Base-by-base conservation (phyloP, 2,888 invertebrate genomes). In the Eupsilia transversa region DNA sequence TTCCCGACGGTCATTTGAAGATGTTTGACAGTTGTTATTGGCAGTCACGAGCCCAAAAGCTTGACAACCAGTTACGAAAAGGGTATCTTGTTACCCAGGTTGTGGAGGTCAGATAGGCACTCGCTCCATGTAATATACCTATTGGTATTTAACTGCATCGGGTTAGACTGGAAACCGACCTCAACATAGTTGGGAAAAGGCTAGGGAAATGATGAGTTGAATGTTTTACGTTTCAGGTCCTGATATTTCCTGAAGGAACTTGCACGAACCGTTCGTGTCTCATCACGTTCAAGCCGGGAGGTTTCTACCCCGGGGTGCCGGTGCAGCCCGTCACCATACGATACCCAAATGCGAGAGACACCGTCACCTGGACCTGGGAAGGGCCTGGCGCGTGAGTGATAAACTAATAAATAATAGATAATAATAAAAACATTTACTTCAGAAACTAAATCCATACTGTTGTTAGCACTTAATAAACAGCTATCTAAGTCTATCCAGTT, bases 221-320 rank as follows among this genome's bases (percentile, higher is more conserved):
- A 49, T n/a, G 3, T 74, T 46, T n/a, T 20, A 27, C 27, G 27
- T 63, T 81, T 7, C 96, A 98, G 97, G 98, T 99, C 69, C 97
- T 99, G 78, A 99, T 99, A 89, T 99, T 99, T 94, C 99, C 99
- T 0, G 99, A 99, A 94, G 99, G 99, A 65, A 99, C 99, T 0
- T 99, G 99, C 94, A 99, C 99, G 46, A 99, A 99, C 95, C 97
- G 99, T 41, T 98, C 98, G 0, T 99, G 99, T 91, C 96, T 99
- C 87, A 98, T 98, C 87, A 98, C 98, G 54, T 99, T 98, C 94
- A 98, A 98, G 93, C 98, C 98, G 3, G 99, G 99, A 57, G 99
- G 99, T 20, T 99, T 99, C 95, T 98, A 98, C 94, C 99, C 99
- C 0, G 99, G 99, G 0, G 98, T 99, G 23, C 99, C 99, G 0